These are phyloP conservation scores for Papilio glaucus DNA, from an alignment of 1,140 invertebrate species.

Conservation along the genomic window DNA sequence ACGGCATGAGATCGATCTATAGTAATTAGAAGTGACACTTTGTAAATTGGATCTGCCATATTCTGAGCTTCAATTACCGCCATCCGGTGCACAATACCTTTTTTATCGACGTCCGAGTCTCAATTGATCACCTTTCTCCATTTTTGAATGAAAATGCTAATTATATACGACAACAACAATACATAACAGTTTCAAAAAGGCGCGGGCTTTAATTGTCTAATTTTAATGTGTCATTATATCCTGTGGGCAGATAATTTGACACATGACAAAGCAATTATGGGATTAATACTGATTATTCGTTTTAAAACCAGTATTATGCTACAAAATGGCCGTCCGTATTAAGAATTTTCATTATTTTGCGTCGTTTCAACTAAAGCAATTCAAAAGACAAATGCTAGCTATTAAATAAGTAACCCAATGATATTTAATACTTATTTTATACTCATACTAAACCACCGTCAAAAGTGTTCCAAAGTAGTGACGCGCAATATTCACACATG, in stretches of 20 bases:
- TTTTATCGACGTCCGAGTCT: not conserved
- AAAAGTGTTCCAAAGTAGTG: too few relatives aligned
- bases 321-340: too few relatives aligned
- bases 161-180: not conserved
- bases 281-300: not conserved
- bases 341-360: too few relatives aligned
- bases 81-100: not conserved
- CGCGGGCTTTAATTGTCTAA: not conserved
- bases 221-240: not conserved
- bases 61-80: conserved; percentile 21
- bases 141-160: conserved; percentile 14
- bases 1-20: not conserved
- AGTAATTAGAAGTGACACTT: conserved; percentile 19
- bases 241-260: not conserved
- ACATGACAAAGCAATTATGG: not conserved
- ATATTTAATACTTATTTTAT: too few relatives aligned
- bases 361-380: too few relatives aligned
- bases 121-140: conserved; percentile 13
- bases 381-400: too few relatives aligned
- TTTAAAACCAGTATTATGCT: too few relatives aligned
- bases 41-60: conserved; percentile 27
- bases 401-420: too few relatives aligned
- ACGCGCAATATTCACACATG: too few relatives aligned
- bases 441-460: too few relatives aligned
- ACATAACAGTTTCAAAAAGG: not conserved